Percentiles rank a stretch among this genome's conserved stretches.
Conservation (phyloP, 1,140 invertebrate genomes). For the Babylonia areolata region DNA sequence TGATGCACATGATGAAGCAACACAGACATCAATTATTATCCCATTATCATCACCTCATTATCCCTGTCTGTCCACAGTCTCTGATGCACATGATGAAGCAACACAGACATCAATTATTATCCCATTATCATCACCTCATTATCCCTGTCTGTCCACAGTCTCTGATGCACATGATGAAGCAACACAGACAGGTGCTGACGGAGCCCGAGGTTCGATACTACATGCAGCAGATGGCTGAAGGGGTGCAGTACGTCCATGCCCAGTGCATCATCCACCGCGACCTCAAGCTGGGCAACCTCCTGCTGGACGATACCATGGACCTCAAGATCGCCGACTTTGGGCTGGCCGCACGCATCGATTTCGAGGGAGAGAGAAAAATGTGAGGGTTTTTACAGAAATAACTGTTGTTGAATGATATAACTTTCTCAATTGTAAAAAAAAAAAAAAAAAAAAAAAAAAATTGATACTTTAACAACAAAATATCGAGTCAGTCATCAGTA, state of each 20-base stretch:
- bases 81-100: too few species aligned
- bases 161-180: slow-evolving; percentile 73
- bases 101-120: too few species aligned
- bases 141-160: slow-evolving; percentile 61
- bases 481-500: too few species aligned
- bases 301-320: slow-evolving; percentile 73
- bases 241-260: slow-evolving; percentile 67
- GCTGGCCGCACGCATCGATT: slow-evolving; percentile 70
- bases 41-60: too few species aligned
- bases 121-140: too few species aligned
- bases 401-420: too few species aligned
- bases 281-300: slow-evolving; percentile 75
- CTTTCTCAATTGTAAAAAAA: too few species aligned
- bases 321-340: slow-evolving; percentile 76
- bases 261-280: slow-evolving; percentile 74
- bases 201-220: slow-evolving; percentile 74
- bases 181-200: slow-evolving; percentile 67
- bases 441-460: too few species aligned
- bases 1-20: too few species aligned
- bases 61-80: too few species aligned
- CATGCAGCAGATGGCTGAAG: slow-evolving; percentile 69
- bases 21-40: too few species aligned
- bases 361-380: slow-evolving; percentile 75
- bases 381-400: slow-evolving; percentile 70
- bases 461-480: too few species aligned